Evolutionary conservation across 1,140 invertebrate species (phyloP).

Genomic region (Arion vulgaris): DNA sequence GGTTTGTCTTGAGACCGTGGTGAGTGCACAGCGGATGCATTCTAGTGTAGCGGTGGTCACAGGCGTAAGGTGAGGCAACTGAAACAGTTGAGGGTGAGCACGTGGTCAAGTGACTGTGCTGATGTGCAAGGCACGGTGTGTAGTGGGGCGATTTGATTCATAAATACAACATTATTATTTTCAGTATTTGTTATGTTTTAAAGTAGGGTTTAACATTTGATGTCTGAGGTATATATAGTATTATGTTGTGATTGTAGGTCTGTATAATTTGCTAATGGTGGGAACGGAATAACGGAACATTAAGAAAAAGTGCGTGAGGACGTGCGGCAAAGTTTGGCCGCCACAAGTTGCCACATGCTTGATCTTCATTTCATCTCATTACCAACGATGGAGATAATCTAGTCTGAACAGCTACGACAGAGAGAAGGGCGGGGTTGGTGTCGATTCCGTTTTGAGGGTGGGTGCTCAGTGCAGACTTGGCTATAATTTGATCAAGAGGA

Average conservation of each 20-base stretch:
- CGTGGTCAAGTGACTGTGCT: neutral
- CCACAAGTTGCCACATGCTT: conserved; percentile 3
- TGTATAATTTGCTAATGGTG: neutral
- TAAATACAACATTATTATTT: neutral
- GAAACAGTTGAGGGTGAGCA: neutral
- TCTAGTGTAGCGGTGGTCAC: neutral
- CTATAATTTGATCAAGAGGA: too few relatives aligned
- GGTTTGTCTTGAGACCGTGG: too few relatives aligned
- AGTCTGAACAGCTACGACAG: neutral
- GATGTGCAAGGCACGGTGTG: neutral
- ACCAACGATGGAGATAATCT: conserved; percentile 18
- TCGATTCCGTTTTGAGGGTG: too few relatives aligned
- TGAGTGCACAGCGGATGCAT: too few relatives aligned
- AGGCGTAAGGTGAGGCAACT: neutral
- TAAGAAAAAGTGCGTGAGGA: neutral
- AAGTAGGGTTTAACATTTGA: neutral
- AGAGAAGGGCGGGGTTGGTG: neutral
- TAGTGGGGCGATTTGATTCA: neutral
- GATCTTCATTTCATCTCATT: conserved; percentile 47
- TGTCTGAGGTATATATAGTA: neutral
- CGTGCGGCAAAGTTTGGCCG: neutral
- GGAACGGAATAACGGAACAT: neutral
- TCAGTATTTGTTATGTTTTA: too few relatives aligned
- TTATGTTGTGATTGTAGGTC: neutral
- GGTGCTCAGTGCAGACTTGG: too few relatives aligned